These are phyloP conservation scores for Tinea pellionella DNA, from an alignment of 2,888 invertebrate species.

Conservation along the genomic window DNA sequence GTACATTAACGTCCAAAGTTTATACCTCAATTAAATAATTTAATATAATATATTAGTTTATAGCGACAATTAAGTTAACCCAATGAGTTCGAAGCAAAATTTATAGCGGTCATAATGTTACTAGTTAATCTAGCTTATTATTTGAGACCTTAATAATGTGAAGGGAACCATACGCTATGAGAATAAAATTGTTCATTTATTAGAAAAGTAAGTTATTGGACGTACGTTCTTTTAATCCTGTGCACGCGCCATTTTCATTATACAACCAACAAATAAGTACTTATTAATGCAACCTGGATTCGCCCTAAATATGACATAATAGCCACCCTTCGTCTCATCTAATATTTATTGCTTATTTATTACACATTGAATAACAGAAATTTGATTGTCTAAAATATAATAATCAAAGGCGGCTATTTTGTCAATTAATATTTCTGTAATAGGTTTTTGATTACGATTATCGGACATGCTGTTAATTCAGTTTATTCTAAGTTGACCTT, in stretches of 20 bases:
- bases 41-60: constrained; percentile 4
- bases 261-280: constrained; percentile 52
- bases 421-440: neutral
- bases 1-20: neutral
- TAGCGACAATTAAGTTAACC: constrained; percentile 1
- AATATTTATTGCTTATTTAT: constrained; percentile 44
- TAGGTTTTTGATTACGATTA: neutral
- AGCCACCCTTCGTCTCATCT: constrained; percentile 51
- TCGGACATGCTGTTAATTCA: too few species aligned
- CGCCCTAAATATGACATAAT: constrained; percentile 33
- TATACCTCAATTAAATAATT: neutral
- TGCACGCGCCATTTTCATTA: constrained; percentile 61
- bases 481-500: too few species aligned
- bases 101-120: constrained; percentile 45
- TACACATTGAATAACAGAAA: constrained; percentile 39
- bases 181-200: neutral
- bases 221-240: constrained; percentile 33
- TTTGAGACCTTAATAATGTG: constrained; percentile 36
- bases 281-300: constrained; percentile 44
- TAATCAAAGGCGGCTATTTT: neutral
- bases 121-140: constrained; percentile 22
- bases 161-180: neutral
- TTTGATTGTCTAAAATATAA: constrained; percentile 25
- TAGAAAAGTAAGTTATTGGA: constrained; percentile 7
- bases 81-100: constrained; percentile 29